Evolutionary conservation across 2,113 vertebrate genomes (phyloP).

Genomic region (Pholis gunnellus): DNA sequence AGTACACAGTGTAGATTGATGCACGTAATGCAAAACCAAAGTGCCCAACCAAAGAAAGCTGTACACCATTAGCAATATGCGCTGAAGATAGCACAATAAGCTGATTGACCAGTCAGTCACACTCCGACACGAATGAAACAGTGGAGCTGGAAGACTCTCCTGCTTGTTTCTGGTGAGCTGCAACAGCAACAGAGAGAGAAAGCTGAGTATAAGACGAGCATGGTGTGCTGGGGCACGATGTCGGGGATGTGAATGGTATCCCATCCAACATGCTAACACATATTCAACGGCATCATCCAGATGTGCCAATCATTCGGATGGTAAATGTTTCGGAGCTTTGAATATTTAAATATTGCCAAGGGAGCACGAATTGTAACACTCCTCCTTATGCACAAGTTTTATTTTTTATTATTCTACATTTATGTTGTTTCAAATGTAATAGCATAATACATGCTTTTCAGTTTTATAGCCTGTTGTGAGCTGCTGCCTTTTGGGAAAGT

Average conservation of each 20-base stretch:
- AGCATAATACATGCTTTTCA: no score
- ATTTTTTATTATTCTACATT: no score
- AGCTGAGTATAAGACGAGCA: neutral
- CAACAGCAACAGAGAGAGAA: neutral
- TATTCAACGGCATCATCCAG: no score
- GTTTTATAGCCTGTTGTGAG: no score
- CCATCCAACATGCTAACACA: no score
- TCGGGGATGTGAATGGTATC: neutral
- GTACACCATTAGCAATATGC: neutral
- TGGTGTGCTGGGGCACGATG: neutral
- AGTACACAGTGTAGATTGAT: neutral
- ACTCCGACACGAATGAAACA: neutral
- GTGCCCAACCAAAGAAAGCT: neutral
- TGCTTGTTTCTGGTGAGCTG: neutral
- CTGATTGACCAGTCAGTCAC: neutral
- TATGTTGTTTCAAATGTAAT: no score
- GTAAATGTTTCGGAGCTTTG: no score
- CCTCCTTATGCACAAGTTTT: no score
- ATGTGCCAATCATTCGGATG: no score
- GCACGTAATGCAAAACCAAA: neutral
- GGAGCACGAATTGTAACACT: no score
- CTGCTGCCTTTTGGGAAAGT: no score
- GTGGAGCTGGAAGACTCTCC: neutral
- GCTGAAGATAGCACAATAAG: neutral
- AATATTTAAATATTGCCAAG: no score